A percentile compares a stretch with the other conserved stretches of the same genome.
Evolutionary conservation across 2,888 invertebrate genomes (phyloP).

Genomic region (Drosophila stalkeri): DNA sequence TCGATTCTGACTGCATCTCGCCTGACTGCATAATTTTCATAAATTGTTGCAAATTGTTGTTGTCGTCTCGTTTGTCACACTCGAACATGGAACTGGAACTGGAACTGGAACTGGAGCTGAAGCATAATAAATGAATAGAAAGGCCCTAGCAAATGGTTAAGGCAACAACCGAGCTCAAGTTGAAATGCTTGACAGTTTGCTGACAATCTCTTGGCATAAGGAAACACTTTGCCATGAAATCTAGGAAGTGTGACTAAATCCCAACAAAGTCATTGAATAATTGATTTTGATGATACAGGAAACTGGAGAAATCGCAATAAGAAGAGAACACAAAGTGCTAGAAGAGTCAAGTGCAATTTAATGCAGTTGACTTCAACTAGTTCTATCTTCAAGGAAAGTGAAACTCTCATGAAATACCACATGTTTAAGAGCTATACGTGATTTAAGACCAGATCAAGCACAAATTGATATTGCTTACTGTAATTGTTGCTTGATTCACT

Average conservation of each 20-base stretch:
- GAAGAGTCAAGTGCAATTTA: not conserved
- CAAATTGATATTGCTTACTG: constrained; percentile 15
- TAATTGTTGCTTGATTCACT: constrained; percentile 17
- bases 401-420: too few relatives aligned
- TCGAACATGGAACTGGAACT: constrained; percentile 6
- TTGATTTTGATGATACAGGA: constrained; percentile 25
- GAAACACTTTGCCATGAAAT: constrained; percentile 1
- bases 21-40: constrained; percentile 65
- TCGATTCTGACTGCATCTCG: constrained; percentile 26
- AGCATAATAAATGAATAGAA: constrained; percentile 27
- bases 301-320: constrained; percentile 1
- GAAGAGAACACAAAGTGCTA: not conserved
- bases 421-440: not conserved
- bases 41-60: constrained; percentile 74
- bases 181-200: constrained; percentile 30
- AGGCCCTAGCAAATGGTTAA: constrained; percentile 13
- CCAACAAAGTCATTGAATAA: constrained; percentile 21
- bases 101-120: constrained; percentile 23
- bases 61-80: constrained; percentile 55
- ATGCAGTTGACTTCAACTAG: constrained; percentile 4
- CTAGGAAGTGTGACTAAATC: constrained; percentile 36
- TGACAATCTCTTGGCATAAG: constrained; percentile 8
- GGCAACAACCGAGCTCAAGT: constrained; percentile 17
- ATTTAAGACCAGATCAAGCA: constrained; percentile 7
- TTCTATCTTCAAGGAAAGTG: not conserved